Percentiles rank a stretch among this genome's conserved stretches.
Conservation (phyloP, 1,140 invertebrate species). For the Papilio polytes region DNA sequence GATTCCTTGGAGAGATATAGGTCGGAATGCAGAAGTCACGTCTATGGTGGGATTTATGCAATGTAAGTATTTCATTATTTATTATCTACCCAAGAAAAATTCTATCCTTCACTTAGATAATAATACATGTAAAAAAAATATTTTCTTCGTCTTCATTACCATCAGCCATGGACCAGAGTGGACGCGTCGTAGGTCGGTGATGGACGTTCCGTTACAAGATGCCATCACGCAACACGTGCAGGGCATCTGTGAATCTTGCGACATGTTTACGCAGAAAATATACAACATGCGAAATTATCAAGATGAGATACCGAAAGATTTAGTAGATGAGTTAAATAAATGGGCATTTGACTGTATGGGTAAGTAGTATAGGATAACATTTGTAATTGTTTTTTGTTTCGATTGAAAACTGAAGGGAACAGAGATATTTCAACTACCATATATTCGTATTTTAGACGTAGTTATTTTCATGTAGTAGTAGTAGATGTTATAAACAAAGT, state of each 20-base stretch:
- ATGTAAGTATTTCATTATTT: constrained; percentile 77
- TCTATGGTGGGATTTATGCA: constrained; percentile 83
- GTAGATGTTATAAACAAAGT: too few species aligned
- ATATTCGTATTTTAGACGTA: too few species aligned
- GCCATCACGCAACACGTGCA: constrained; percentile 64
- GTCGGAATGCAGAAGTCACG: constrained; percentile 82
- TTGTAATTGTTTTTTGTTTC: too few species aligned
- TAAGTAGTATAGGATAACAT: constrained; percentile 43
- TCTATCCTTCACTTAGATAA: background rate
- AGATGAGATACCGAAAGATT: constrained; percentile 85
- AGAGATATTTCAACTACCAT: too few species aligned
- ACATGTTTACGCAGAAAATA: constrained; percentile 74
- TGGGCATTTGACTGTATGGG: constrained; percentile 88
- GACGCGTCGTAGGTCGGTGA: constrained; percentile 80
- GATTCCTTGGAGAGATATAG: constrained; percentile 87
- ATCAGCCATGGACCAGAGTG: constrained; percentile 83
- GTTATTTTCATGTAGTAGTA: too few species aligned
- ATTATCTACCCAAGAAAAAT: background rate
- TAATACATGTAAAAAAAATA: background rate
- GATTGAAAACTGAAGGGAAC: too few species aligned
- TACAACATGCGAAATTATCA: constrained; percentile 84
- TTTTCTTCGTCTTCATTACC: background rate
- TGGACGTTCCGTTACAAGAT: constrained; percentile 81
- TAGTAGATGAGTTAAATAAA: constrained; percentile 86
- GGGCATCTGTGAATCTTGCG: constrained; percentile 70